Evolutionary conservation across 2,797 vertebrate species (phyloP).

Genomic region (Anomalospiza imberbis): DNA sequence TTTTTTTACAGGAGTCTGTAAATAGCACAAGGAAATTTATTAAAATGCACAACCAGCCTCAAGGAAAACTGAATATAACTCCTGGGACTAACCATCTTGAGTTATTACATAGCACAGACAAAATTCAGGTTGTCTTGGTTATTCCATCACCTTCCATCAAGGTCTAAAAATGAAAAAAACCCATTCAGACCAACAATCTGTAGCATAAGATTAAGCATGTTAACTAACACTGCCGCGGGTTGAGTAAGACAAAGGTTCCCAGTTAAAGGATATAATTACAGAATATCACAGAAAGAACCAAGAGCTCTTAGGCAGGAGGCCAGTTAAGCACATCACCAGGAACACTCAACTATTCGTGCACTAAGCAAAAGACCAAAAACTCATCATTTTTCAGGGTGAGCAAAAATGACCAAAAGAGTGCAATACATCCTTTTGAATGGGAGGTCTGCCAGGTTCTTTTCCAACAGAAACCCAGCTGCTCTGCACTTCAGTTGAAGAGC

Average conservation of each 20-base stretch:
- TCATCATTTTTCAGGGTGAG: rapidly evolving
- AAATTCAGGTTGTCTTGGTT: not conserved
- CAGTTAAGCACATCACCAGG: not conserved
- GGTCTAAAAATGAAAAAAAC: not conserved
- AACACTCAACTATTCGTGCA: not conserved
- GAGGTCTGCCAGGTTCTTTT: not conserved
- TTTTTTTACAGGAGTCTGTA: not conserved
- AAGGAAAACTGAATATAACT: not conserved
- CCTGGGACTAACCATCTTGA: not conserved
- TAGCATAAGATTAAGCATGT: not conserved
- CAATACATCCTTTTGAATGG: not conserved
- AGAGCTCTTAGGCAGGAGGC: not conserved
- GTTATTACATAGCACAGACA: not conserved
- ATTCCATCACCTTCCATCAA: not conserved
- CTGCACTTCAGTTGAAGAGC: not conserved
- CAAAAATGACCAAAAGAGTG: not conserved
- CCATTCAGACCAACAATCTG: not conserved
- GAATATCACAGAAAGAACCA: not conserved
- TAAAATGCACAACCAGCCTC: not conserved
- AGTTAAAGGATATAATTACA: not conserved
- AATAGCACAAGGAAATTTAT: not conserved
- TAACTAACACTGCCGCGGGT: not conserved
- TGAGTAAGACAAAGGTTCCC: not conserved
- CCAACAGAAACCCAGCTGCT: not conserved
- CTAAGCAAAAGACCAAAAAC: not conserved